Evolutionary conservation across 1,140 invertebrate species (phyloP).

Genomic region (Drosophila serrata): DNA sequence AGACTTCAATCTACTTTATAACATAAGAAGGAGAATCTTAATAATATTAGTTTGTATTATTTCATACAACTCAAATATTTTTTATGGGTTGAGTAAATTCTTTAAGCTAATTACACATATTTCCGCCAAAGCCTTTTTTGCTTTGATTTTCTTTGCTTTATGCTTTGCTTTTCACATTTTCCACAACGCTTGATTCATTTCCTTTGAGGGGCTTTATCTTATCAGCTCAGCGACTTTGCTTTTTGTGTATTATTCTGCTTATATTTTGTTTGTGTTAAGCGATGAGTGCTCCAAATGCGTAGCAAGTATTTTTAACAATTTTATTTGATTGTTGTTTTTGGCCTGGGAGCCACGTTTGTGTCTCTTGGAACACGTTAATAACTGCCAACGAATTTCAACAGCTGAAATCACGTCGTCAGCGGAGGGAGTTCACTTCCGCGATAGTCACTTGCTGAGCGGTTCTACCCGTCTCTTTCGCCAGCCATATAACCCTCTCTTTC

Average conservation of each 20-base stretch:
- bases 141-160: constrained; percentile 6
- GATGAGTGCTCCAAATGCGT: constrained; percentile 47
- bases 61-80: background rate
- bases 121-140: background rate
- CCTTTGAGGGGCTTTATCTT: constrained; percentile 38
- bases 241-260: constrained; percentile 23
- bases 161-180: constrained; percentile 22
- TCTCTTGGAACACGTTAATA: constrained; percentile 72
- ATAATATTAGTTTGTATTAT: background rate
- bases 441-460: constrained; percentile 55
- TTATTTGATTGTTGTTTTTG: constrained; percentile 42
- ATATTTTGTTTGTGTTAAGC: constrained; percentile 8
- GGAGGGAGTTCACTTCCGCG: constrained; percentile 58
- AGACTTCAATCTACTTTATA: background rate
- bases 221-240: constrained; percentile 18
- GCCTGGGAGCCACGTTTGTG: constrained; percentile 77
- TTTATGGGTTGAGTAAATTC: background rate
- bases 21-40: background rate
- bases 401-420: constrained; percentile 66
- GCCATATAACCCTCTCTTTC: background rate
- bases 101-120: background rate
- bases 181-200: constrained; percentile 25
- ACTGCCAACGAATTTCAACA: constrained; percentile 47
- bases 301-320: constrained; percentile 65
- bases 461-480: constrained; percentile 20